Conservation (phyloP, 2,113 vertebrate genomes). For the Etia nguti region DNA sequence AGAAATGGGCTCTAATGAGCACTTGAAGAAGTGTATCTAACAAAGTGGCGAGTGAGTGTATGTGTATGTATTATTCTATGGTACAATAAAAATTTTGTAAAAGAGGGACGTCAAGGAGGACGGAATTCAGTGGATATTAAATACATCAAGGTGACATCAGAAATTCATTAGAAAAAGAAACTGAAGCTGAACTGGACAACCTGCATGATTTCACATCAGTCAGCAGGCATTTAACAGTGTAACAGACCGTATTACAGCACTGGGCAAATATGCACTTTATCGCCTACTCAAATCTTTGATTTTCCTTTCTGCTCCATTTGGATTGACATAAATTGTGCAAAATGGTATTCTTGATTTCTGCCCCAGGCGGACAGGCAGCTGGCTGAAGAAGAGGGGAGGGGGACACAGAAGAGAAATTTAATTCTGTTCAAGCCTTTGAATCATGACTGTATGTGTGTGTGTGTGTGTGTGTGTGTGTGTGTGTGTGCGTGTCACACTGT, state of each 20-base stretch:
- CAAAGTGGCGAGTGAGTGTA: not conserved
- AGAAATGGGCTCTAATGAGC: not conserved
- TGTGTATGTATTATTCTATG: not conserved
- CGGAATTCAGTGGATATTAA: not conserved
- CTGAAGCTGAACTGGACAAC: not conserved
- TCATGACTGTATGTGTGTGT: not conserved
- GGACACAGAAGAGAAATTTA: not conserved
- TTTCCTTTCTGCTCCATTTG: conserved; percentile 57
- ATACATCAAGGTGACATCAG: not conserved
- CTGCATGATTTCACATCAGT: conserved; percentile 44
- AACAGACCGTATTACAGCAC: conserved; percentile 58
- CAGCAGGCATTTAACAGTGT: conserved; percentile 27
- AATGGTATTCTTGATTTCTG: conserved; percentile 50
- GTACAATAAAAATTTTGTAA: not conserved
- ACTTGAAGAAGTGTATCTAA: not conserved
- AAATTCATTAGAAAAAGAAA: not conserved
- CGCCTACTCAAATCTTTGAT: conserved; percentile 57
- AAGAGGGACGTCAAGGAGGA: not conserved
- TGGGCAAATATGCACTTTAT: conserved; percentile 66
- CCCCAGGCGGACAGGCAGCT: conserved; percentile 34
- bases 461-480: not conserved
- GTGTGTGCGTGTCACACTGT: not conserved
- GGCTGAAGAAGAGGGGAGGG: conserved; percentile 1
- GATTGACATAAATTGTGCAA: conserved; percentile 58
- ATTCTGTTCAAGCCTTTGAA: conserved; percentile 2